A percentile compares a stretch with the other conserved stretches of the same genome.
phyloP scores from a whole-genome alignment of 1,140 invertebrate genomes.

The Drusus annulatus region DNA sequence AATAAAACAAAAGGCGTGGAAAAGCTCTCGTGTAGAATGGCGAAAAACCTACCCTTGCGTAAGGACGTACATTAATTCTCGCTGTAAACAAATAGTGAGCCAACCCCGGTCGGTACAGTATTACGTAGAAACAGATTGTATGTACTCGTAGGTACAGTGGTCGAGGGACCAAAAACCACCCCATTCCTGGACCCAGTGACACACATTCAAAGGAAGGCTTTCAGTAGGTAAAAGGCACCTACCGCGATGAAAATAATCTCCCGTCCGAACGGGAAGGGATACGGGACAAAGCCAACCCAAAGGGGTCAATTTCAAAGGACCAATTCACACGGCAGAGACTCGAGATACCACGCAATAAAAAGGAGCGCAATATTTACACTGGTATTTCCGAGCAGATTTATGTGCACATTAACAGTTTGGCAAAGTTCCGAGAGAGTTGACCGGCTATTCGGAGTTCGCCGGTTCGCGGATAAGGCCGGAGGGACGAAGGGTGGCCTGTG shows the following conservation, averaged over 20 bases:
- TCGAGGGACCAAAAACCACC: slow-evolving; percentile 15
- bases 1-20: too few relatives aligned
- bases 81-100: neutral
- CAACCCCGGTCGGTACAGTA: neutral
- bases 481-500: slow-evolving; percentile 31
- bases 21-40: too few relatives aligned
- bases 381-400: neutral
- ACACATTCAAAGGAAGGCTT: slow-evolving; percentile 48
- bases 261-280: slow-evolving; percentile 24
- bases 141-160: neutral
- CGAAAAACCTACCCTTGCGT: too few relatives aligned
- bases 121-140: neutral
- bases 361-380: slow-evolving; percentile 11
- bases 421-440: slow-evolving; percentile 18
- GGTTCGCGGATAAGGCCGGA: slow-evolving; percentile 44
- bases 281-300: slow-evolving; percentile 34
- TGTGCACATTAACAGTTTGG: slow-evolving; percentile 15
- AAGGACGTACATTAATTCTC: neutral
- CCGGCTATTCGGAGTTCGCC: slow-evolving; percentile 37
- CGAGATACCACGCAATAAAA: slow-evolving; percentile 33
- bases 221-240: slow-evolving; percentile 8
- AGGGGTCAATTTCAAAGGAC: slow-evolving; percentile 42
- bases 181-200: slow-evolving; percentile 32
- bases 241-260: slow-evolving; percentile 40
- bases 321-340: slow-evolving; percentile 2